A percentile compares a stretch with the other conserved stretches of the same genome.
Evolutionary conservation across 2,113 vertebrate species (phyloP).

Genomic region (Esox niger): DNA sequence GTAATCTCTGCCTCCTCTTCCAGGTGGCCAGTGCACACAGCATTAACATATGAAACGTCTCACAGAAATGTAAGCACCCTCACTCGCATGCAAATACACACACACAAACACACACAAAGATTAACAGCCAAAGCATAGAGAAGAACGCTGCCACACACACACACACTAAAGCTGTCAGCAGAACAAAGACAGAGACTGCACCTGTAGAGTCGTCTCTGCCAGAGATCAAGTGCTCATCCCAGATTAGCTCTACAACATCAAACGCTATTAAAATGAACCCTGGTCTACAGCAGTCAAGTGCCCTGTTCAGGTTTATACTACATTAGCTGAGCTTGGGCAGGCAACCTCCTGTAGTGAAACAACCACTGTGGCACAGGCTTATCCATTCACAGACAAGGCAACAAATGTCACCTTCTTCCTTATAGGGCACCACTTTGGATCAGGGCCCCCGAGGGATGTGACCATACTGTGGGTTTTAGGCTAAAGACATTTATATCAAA

Average conservation of each 20-base stretch:
- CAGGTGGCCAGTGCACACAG: conserved; percentile 50
- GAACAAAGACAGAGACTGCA: conserved; percentile 13
- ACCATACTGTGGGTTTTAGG: too few species aligned
- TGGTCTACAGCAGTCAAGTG: conserved; percentile 14
- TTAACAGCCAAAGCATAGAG: not conserved
- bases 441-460: too few species aligned
- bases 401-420: too few species aligned
- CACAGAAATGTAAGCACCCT: conserved; percentile 25
- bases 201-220: not conserved
- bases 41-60: conserved; percentile 60
- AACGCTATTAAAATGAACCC: not conserved
- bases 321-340: too few species aligned
- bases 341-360: too few species aligned
- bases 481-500: too few species aligned
- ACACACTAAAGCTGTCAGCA: conserved; percentile 34
- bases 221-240: conserved; percentile 41
- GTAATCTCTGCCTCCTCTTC: conserved; percentile 55
- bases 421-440: too few species aligned
- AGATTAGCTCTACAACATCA: conserved; percentile 15
- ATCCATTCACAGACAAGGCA: too few species aligned
- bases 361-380: too few species aligned
- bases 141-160: not conserved
- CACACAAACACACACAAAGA: conserved; percentile 16
- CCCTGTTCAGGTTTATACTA: too few species aligned
- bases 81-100: not conserved